Evolutionary conservation across 2,113 vertebrate genomes (phyloP).

Genomic region (Halichoerus grypus): DNA sequence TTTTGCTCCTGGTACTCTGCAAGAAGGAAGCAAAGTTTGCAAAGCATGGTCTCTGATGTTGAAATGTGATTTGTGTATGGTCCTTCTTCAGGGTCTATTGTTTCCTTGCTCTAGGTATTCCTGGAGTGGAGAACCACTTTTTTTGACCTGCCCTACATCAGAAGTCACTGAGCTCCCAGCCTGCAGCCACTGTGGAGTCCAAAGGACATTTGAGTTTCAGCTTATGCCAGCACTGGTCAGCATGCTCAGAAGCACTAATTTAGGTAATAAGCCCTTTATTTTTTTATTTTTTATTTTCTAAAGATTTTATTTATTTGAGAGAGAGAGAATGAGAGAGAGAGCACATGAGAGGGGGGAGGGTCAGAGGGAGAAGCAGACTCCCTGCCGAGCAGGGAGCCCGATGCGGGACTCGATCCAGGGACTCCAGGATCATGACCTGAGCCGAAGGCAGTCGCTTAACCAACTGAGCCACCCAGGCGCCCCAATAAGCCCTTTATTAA

Average conservation of each 20-base stretch:
- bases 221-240: constrained; percentile 93
- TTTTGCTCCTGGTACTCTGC: background rate
- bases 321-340: no score
- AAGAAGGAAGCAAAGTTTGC: background rate
- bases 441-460: no score
- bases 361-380: no score
- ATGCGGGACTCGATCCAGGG: no score
- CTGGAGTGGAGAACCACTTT: constrained; percentile 91
- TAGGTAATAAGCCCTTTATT: constrained; percentile 74
- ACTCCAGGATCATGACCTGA: no score
- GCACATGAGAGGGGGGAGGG: no score
- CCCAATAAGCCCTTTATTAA: constrained; percentile 21
- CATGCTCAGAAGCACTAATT: constrained; percentile 85
- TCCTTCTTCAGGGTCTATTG: background rate
- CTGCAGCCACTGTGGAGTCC: constrained; percentile 88
- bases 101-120: constrained; percentile 86
- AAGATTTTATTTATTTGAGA: no score
- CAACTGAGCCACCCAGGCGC: no score
- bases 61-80: background rate
- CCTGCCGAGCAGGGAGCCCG: no score
- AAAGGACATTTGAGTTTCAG: constrained; percentile 92
- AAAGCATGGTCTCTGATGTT: background rate
- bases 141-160: constrained; percentile 83
- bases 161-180: constrained; percentile 77
- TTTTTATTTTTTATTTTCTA: no score